Evolutionary conservation across 2,888 invertebrate genomes (phyloP).

Genomic region (Andrena bucephala): DNA sequence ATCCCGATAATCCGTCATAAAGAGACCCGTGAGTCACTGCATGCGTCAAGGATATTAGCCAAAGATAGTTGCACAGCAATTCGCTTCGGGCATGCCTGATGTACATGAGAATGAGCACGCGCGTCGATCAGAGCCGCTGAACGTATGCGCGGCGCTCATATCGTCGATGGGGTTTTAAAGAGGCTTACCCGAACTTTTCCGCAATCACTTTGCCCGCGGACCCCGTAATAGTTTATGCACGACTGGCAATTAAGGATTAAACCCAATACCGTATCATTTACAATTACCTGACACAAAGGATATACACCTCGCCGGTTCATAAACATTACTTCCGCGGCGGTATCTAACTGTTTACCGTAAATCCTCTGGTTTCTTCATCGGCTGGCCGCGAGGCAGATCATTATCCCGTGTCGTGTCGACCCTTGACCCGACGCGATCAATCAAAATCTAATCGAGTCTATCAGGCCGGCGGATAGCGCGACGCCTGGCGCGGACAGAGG

Average conservation of each 20-base stretch:
- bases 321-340: slow-evolving; percentile 12
- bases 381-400: slow-evolving; percentile 15
- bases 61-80: not conserved
- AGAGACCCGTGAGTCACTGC: not conserved
- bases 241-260: slow-evolving; percentile 7
- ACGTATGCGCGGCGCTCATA: not conserved
- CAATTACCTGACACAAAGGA: slow-evolving; percentile 21
- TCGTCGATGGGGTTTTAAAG: not conserved
- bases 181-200: slow-evolving; percentile 8
- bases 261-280: slow-evolving; percentile 19
- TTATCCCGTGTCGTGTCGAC: slow-evolving; percentile 27
- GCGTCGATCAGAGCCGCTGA: not conserved
- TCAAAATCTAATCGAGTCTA: slow-evolving; percentile 45
- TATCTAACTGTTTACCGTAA: slow-evolving; percentile 17
- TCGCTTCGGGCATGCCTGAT: not conserved
- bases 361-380: slow-evolving; percentile 18
- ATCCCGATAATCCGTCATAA: not conserved
- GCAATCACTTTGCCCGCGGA: slow-evolving; percentile 7
- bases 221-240: slow-evolving; percentile 1
- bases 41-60: not conserved
- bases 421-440: slow-evolving; percentile 26
- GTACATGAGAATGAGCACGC: not conserved
- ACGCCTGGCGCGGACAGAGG: not conserved
- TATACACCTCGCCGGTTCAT: slow-evolving; percentile 19
- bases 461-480: slow-evolving; percentile 28